phyloP scores from a whole-genome alignment of 2,113 vertebrate genomes.

The Tychaedon coryphoeus region DNA sequence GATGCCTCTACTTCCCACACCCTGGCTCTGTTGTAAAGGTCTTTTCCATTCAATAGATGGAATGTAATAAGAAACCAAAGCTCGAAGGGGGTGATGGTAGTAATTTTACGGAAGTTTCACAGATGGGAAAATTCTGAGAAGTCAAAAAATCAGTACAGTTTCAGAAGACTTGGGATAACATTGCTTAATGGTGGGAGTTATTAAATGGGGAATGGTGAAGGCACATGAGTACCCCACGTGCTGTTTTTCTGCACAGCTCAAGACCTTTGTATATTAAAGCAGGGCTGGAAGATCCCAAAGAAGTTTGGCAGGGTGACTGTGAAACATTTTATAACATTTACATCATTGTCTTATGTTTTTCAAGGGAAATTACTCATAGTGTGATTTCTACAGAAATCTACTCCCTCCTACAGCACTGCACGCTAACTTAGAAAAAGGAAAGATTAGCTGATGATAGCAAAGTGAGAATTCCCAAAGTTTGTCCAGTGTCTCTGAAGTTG shows the following conservation, averaged over 20 bases:
- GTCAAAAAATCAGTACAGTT: neutral
- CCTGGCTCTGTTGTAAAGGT: neutral
- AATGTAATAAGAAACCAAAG: neutral
- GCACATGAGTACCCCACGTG: neutral
- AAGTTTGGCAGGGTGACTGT: conserved; percentile 30
- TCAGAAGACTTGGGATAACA: neutral
- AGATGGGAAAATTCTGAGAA: neutral
- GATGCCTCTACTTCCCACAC: neutral
- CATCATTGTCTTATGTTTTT: conserved; percentile 64
- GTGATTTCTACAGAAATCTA: conserved; percentile 9
- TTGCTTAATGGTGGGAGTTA: neutral
- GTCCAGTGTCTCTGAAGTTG: neutral
- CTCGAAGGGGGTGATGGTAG: neutral
- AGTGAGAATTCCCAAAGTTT: neutral
- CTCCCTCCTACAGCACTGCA: neutral
- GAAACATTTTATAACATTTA: conserved; percentile 62
- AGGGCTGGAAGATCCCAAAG: conserved; percentile 20
- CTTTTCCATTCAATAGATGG: neutral
- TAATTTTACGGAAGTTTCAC: neutral
- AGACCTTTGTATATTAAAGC: conserved; percentile 24
- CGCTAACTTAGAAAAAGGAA: neutral
- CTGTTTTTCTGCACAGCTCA: conserved; percentile 23
- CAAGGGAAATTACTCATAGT: conserved; percentile 64
- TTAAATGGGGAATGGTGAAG: neutral
- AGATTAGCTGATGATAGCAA: neutral